A percentile compares a stretch with the other conserved stretches of the same genome.
These are phyloP conservation scores for Mesembrinibis cayennensis DNA, from an alignment of 2,113 vertebrate genomes.

Conservation along the genomic window DNA sequence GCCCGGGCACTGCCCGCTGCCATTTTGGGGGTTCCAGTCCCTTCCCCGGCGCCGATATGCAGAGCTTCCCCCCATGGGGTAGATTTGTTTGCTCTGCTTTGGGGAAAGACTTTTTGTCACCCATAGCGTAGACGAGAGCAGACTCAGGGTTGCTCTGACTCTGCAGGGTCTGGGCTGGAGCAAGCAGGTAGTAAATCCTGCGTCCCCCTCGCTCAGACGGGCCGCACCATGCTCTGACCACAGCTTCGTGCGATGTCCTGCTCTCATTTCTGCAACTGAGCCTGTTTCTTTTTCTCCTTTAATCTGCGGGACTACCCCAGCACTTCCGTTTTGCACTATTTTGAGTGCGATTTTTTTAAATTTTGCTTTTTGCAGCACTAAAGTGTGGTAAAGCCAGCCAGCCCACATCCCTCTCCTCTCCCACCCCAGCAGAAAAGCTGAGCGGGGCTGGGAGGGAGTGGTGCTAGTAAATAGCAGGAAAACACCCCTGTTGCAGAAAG, in stretches of 20 bases:
- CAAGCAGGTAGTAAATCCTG: not conserved
- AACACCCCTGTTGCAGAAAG: not conserved
- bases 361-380: not conserved
- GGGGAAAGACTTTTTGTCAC: not conserved
- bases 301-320: not conserved
- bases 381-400: not conserved
- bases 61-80: not conserved
- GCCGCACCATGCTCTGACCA: not conserved
- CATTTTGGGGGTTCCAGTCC: accelerated
- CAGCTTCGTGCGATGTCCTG: accelerated
- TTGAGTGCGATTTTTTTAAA: not conserved
- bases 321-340: not conserved
- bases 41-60: accelerated
- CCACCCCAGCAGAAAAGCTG: not conserved
- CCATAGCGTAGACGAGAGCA: accelerated
- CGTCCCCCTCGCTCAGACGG: accelerated
- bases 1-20: accelerated
- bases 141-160: not conserved
- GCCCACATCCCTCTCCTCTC: not conserved
- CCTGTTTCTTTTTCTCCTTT: not conserved
- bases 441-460: not conserved
- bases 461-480: not conserved
- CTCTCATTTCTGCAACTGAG: not conserved
- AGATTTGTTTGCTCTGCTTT: not conserved
- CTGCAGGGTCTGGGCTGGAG: not conserved